A percentile compares a stretch with the other conserved stretches of the same genome.
phyloP scores from a whole-genome alignment of 2,888 invertebrate species.

The Drosophila picticornis region DNA sequence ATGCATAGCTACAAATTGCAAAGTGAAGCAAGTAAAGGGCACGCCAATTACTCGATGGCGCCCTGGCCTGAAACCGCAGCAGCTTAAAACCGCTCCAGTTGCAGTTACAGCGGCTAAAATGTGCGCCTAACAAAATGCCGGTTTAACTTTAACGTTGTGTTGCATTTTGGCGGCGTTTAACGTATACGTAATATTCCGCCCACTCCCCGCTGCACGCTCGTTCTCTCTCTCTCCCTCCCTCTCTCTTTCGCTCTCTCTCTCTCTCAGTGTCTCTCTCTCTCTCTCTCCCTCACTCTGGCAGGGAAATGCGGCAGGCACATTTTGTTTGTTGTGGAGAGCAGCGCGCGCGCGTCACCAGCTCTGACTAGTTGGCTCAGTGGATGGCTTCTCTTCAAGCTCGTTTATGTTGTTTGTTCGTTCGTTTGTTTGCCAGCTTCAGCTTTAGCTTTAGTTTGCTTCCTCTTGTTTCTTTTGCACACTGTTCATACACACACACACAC shows the following conservation, averaged over 20 bases:
- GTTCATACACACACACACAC: conserved; percentile 41
- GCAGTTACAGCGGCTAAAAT: conserved; percentile 16
- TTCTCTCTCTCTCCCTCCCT: background rate
- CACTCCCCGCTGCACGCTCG: conserved; percentile 17
- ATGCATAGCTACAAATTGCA: background rate
- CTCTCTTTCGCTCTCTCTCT: background rate
- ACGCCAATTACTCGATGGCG: background rate
- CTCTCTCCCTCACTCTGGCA: background rate
- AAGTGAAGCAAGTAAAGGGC: background rate
- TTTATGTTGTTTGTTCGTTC: conserved; percentile 54
- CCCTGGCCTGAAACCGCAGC: background rate
- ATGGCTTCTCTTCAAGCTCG: conserved; percentile 43
- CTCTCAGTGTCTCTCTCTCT: background rate
- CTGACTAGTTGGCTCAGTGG: conserved; percentile 49
- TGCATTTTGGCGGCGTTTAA: conserved; percentile 61
- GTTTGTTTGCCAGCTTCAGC: conserved; percentile 56
- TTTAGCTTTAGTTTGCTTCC: conserved; percentile 47
- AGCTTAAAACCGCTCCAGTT: background rate
- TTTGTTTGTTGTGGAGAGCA: conserved; percentile 63
- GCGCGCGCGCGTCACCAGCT: conserved; percentile 72
- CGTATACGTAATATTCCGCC: conserved; percentile 66
- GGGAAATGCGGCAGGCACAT: conserved; percentile 22
- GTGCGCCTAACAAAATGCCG: conserved; percentile 71
- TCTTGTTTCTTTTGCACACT: conserved; percentile 64
- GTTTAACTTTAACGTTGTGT: conserved; percentile 63